phyloP scores from a whole-genome alignment of 2,113 vertebrate species.

The Crypturellus undulatus region DNA sequence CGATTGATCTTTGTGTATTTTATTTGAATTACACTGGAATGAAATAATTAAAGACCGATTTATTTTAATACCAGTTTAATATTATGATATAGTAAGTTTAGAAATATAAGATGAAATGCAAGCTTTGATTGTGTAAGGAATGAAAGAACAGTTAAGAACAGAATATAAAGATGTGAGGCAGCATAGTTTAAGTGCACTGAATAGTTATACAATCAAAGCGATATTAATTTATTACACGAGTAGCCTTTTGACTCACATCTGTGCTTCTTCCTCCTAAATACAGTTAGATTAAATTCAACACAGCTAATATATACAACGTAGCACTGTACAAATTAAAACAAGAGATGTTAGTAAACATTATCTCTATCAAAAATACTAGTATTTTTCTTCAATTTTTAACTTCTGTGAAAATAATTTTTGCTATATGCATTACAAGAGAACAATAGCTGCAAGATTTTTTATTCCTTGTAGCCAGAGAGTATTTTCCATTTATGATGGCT shows the following conservation, averaged over 20 bases:
- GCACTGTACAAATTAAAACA: neutral
- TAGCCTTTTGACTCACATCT: neutral
- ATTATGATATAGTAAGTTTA: neutral
- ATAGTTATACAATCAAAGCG: neutral
- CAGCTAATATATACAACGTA: neutral
- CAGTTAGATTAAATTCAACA: neutral
- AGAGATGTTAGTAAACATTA: neutral
- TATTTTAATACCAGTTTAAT: neutral
- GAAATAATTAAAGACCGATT: neutral
- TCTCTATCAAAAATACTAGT: neutral
- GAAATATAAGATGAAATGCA: neutral
- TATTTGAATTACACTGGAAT: neutral
- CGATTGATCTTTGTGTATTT: rapidly evolving
- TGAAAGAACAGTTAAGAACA: neutral
- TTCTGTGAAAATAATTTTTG: neutral
- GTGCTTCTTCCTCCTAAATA: neutral
- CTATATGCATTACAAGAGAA: neutral
- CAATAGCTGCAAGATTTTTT: neutral
- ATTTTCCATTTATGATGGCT: neutral
- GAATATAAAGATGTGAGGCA: neutral
- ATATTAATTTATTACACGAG: neutral
- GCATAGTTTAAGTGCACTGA: neutral
- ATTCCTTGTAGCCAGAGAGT: neutral
- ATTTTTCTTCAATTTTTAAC: neutral
- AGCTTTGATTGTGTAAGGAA: neutral